A percentile compares a stretch with the other conserved stretches of the same genome.
Conservation (phyloP, 2,888 invertebrate genomes). For the Luffia ferchaultella region DNA sequence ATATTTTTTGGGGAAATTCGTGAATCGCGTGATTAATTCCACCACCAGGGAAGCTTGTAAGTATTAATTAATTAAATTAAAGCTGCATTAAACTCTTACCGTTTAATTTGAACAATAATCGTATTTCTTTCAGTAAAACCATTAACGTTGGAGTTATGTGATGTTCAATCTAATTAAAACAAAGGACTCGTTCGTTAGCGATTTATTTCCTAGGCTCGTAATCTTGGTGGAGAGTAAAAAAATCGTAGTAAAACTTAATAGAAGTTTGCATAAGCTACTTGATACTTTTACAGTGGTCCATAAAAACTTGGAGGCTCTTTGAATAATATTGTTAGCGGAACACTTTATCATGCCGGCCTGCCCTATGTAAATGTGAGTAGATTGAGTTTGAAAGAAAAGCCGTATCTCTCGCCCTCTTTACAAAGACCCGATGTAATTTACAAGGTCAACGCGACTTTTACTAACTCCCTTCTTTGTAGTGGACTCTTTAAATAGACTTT, state of each 20-base stretch:
- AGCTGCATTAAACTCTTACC: background rate
- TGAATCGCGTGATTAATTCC: no score
- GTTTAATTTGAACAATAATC: background rate
- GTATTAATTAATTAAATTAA: no score
- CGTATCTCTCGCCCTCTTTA: conserved; percentile 12
- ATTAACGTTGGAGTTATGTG: background rate
- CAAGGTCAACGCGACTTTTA: no score
- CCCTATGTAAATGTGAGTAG: conserved; percentile 50
- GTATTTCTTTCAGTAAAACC: background rate
- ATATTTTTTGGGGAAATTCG: no score
- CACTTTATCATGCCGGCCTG: conserved; percentile 34
- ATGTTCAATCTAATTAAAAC: background rate
- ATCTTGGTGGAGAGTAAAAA: background rate
- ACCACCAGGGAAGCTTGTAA: no score
- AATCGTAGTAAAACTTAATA: background rate
- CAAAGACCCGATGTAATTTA: no score
- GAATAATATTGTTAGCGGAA: conserved; percentile 56
- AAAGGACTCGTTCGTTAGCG: background rate
- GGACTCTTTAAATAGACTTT: no score
- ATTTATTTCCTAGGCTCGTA: background rate
- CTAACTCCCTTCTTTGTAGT: no score
- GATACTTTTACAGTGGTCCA: conserved; percentile 11
- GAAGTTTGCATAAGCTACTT: background rate
- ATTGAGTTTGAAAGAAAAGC: conserved; percentile 19
- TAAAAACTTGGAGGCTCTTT: conserved; percentile 44